phyloP scores from a whole-genome alignment of 2,888 invertebrate genomes.

The Cepaea hortensis region DNA sequence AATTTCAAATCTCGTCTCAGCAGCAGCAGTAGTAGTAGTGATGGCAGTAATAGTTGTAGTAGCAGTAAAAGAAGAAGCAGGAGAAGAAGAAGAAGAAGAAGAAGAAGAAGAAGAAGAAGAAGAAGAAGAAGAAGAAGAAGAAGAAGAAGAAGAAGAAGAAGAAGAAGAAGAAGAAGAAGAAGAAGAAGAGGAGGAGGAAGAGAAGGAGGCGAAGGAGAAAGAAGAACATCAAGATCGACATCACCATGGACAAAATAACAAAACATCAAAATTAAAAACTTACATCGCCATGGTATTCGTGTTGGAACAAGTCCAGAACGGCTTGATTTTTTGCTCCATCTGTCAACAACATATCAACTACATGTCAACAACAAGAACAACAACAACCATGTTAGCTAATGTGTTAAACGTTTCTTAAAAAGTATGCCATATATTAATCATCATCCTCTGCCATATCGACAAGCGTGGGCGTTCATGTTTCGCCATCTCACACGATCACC shows the following conservation, averaged over 20 bases:
- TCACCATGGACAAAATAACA: not conserved
- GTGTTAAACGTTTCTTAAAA: too few relatives aligned
- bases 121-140: not conserved
- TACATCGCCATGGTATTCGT: conserved; percentile 33
- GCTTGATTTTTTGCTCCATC: conserved; percentile 1
- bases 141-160: not conserved
- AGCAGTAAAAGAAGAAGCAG: not conserved
- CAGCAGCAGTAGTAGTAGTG: too few relatives aligned
- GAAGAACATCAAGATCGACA: not conserved
- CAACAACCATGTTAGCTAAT: too few relatives aligned
- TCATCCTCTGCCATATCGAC: too few relatives aligned
- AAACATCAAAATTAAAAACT: not conserved
- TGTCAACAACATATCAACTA: not conserved
- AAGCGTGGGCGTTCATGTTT: too few relatives aligned
- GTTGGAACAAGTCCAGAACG: conserved; percentile 28
- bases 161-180: not conserved
- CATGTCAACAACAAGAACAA: too few relatives aligned
- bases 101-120: not conserved
- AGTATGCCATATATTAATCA: too few relatives aligned
- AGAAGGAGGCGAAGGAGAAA: not conserved
- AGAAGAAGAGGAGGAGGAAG: not conserved
- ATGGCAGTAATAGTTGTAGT: too few relatives aligned
- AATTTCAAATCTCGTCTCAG: too few relatives aligned
- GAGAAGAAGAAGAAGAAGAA: not conserved
- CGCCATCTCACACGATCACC: too few relatives aligned